phyloP scores from a whole-genome alignment of 2,113 vertebrate genomes.

The Pomatostomus ruficeps region DNA sequence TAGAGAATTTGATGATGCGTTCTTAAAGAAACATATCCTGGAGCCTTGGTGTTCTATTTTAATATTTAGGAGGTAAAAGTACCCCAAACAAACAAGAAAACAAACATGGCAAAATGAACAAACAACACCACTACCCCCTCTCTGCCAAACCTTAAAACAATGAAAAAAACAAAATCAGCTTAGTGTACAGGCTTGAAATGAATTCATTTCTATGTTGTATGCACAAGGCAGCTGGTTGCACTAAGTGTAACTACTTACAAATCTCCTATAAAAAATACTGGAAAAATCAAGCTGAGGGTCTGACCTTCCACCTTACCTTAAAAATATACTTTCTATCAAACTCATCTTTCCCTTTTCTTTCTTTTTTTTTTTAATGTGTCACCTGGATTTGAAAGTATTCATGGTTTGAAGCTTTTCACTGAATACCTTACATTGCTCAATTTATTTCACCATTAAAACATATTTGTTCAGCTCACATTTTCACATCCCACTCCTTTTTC shows the following conservation, averaged over 20 bases:
- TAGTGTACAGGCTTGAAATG: background rate
- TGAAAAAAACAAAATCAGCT: background rate
- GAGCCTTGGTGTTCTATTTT: background rate
- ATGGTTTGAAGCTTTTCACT: background rate
- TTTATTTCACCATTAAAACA: background rate
- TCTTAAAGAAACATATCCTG: background rate
- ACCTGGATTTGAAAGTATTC: background rate
- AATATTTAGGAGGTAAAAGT: background rate
- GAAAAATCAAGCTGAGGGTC: background rate
- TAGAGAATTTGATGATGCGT: background rate
- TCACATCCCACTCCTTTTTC: background rate
- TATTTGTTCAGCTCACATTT: background rate
- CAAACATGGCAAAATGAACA: background rate
- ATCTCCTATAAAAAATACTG: background rate
- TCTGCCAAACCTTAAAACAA: accelerated
- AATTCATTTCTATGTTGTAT: accelerated
- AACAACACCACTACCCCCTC: background rate
- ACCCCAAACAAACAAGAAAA: accelerated
- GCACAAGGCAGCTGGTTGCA: background rate
- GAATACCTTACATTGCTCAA: background rate
- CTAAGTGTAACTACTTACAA: background rate
- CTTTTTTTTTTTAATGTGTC: background rate
- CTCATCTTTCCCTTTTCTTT: accelerated
- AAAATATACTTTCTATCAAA: background rate
- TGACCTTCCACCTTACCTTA: background rate